Percentiles rank a stretch among this genome's conserved stretches.
Conservation (phyloP, 2,888 invertebrate genomes). For the Sinelater perroti region DNA sequence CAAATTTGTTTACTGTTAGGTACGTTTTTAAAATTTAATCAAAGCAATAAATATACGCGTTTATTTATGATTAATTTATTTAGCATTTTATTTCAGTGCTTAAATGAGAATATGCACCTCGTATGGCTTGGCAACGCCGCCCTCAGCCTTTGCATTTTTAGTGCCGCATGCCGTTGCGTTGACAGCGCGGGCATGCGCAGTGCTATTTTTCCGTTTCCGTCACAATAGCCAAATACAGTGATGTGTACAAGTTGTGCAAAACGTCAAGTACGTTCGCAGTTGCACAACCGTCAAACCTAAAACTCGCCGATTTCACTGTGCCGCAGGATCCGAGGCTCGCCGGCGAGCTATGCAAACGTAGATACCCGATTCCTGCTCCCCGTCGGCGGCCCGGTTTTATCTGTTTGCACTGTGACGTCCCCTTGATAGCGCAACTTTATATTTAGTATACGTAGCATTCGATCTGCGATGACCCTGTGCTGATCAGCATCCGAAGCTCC, state of each 20-base stretch:
- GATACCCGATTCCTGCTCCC: too few species aligned
- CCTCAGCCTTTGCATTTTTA: too few species aligned
- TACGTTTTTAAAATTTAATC: too few species aligned
- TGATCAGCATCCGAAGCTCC: not conserved
- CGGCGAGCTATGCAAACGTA: too few species aligned
- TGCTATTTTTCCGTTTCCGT: conserved; percentile 25
- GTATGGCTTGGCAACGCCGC: not conserved
- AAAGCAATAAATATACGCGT: too few species aligned
- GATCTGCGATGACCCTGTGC: conserved; percentile 16
- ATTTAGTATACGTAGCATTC: conserved; percentile 28
- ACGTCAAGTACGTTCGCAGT: not conserved
- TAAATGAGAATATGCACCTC: too few species aligned
- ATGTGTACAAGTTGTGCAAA: not conserved
- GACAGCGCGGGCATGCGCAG: not conserved
- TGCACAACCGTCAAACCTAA: too few species aligned
- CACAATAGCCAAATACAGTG: conserved; percentile 15
- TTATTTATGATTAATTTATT: too few species aligned
- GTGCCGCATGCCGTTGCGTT: not conserved
- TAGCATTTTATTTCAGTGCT: too few species aligned
- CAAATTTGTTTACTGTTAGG: too few species aligned
- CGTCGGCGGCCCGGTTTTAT: conserved; percentile 20
- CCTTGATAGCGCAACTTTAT: conserved; percentile 24
- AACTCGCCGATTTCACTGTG: too few species aligned
- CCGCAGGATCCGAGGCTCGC: too few species aligned
- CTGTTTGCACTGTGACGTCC: conserved; percentile 40